Base-by-base conservation (phyloP, 2,797 vertebrate genomes). In the Falco rusticolus region DNA sequence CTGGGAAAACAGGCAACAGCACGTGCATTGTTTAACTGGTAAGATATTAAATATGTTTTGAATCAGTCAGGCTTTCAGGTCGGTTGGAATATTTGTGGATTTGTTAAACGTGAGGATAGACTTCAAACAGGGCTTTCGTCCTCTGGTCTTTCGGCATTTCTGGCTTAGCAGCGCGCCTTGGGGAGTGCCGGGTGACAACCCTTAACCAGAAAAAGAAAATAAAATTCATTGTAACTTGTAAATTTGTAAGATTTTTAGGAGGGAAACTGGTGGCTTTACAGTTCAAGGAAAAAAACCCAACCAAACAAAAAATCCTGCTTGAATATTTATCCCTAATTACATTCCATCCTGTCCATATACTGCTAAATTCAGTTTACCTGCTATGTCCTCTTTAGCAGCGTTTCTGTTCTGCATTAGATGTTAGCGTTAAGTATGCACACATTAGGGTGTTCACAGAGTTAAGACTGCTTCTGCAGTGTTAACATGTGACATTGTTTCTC, bases 351-450 rank as follows among this genome's bases (percentile, higher is more conserved):
- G 14, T 53, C 54, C 33, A 1, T 59, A 7, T 3, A 21, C 20
- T 15, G 33, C 24, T 61, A 31, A 48, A 71, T 37, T 72, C 26
- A 1, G 1, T 76, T 91, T 48, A 28, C 45, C n/a, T 26, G 65
- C 65, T 37, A 0, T 10, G 31, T 79, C 39, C 39, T 80, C 28
- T 1, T 53, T 6, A 69, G 56, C 48, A 37, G 26, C 68, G 75
- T 50, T 74, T 22, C 17, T 72, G 0, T 37, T 51, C 69, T 75
- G 31, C 10, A 6, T 56, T 57, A 43, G 57, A 5, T 11, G 19
- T 53, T 41, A 25, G 25, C 5, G 13, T 1, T 0, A 51, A 18
- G 10, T 5, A 5, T 74, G n/a, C 43, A 14, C 9, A 2, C 26
- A 0, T 56, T 29, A 64, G 16, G 18, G 5, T n/a, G 54, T 39